Conservation (phyloP, 2,113 vertebrate species). For the Dipodomys spectabilis region DNA sequence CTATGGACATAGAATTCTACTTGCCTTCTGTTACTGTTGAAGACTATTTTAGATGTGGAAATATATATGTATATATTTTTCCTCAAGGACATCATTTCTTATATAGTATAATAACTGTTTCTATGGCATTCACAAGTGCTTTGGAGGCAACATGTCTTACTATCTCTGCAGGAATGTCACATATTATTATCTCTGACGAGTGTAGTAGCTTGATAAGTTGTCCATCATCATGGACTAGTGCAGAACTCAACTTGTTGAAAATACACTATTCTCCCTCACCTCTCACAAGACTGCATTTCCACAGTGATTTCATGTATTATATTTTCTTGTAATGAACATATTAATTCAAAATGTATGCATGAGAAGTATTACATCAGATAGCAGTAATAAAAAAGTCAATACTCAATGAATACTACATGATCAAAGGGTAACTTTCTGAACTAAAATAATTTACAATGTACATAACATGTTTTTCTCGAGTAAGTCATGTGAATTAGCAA, state of each 20-base stretch:
- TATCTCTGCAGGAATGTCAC: not conserved
- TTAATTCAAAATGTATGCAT: not conserved
- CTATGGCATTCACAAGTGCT: not conserved
- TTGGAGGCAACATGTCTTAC: not conserved
- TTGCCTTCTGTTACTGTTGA: not conserved
- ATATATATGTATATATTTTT: conserved; percentile 6
- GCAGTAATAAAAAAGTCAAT: not conserved
- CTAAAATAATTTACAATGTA: not conserved
- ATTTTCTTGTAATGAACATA: not conserved
- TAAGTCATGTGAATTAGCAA: not conserved
- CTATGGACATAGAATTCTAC: not conserved
- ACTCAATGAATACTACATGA: conserved; percentile 8
- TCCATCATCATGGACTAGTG: not conserved
- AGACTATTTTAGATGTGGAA: not conserved
- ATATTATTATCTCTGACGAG: not conserved
- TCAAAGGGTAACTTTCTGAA: not conserved
- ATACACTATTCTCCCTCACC: not conserved
- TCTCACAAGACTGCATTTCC: not conserved
- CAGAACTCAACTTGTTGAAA: not conserved
- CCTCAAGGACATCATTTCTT: not conserved
- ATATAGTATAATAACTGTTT: conserved; percentile 9
- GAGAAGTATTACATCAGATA: not conserved
- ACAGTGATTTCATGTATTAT: not conserved
- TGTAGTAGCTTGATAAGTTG: not conserved
- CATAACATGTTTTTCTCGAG: not conserved